phyloP scores from a whole-genome alignment of 1,140 invertebrate genomes.

The Camponotus vicinus region DNA sequence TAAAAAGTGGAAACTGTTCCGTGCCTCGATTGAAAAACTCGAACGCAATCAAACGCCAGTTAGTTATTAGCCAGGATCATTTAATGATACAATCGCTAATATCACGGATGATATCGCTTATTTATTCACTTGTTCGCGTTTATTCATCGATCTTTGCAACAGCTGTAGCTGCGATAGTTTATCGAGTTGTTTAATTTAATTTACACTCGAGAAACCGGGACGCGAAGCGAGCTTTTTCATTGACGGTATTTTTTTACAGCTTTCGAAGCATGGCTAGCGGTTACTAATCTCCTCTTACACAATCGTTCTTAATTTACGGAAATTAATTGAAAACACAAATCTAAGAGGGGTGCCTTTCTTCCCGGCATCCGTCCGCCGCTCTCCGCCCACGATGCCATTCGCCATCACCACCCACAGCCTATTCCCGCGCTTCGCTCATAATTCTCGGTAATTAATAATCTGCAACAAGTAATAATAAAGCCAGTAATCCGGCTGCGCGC shows the following conservation, averaged over 20 bases:
- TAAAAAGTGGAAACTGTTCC: conserved; percentile 26
- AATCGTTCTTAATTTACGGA: conserved; percentile 82
- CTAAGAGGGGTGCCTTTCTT: conserved; percentile 79
- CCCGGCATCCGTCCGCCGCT: conserved; percentile 52
- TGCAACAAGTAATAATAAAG: conserved; percentile 86
- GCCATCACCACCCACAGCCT: conserved; percentile 39
- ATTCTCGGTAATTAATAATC: conserved; percentile 86
- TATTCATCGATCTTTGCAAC: conserved; percentile 3
- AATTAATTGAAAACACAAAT: conserved; percentile 85
- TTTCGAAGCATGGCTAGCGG: conserved; percentile 75
- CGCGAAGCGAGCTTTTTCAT: conserved; percentile 9
- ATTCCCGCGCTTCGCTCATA: conserved; percentile 74
- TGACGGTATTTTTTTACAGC: conserved; percentile 23
- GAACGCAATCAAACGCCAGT: conserved; percentile 8
- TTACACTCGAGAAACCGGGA: conserved; percentile 19
- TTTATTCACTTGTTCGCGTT: conserved; percentile 3
- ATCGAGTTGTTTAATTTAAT: conserved; percentile 48
- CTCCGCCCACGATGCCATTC: conserved; percentile 20
- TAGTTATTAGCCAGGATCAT: conserved; percentile 3
- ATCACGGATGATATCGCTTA: background rate
- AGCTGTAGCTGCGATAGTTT: background rate
- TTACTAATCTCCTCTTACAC: conserved; percentile 73
- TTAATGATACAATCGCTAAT: conserved; percentile 1
- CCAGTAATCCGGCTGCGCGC: conserved; percentile 83
- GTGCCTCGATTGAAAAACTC: conserved; percentile 33